phyloP scores from a whole-genome alignment of 1,140 invertebrate species.

The Drosophila albomicans region DNA sequence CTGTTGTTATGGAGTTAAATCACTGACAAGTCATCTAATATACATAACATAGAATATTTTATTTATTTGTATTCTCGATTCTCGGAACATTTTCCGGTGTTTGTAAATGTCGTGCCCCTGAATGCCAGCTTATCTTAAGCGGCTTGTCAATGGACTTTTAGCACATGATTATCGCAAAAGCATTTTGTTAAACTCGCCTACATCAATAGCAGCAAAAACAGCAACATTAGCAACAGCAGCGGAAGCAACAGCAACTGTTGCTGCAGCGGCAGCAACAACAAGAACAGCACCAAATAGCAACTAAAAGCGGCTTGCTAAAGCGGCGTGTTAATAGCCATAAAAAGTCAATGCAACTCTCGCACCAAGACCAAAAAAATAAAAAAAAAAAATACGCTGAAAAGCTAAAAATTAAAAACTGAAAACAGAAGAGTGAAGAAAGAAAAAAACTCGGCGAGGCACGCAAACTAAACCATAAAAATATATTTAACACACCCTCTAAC shows the following conservation, averaged over 20 bases:
- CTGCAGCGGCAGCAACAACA: constrained; percentile 18
- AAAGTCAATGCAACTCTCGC: constrained; percentile 70
- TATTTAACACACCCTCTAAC: constrained; percentile 81
- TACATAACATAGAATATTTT: not conserved
- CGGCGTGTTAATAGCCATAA: constrained; percentile 74
- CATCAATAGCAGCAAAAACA: constrained; percentile 34
- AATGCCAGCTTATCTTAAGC: constrained; percentile 62
- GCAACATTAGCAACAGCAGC: constrained; percentile 33
- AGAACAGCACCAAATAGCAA: constrained; percentile 30
- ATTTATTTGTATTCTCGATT: constrained; percentile 12
- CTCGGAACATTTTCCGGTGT: constrained; percentile 18
- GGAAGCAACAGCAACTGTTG: constrained; percentile 21
- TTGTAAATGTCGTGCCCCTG: constrained; percentile 20
- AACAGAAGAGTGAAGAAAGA: constrained; percentile 17
- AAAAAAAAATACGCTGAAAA: constrained; percentile 41
- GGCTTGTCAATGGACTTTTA: constrained; percentile 74
- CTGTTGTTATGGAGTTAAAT: too few species aligned
- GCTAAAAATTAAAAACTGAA: constrained; percentile 26
- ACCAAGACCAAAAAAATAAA: constrained; percentile 41
- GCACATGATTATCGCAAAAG: constrained; percentile 72
- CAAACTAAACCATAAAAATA: constrained; percentile 82
- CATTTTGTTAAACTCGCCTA: constrained; percentile 62
- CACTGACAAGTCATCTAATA: too few species aligned
- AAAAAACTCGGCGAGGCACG: constrained; percentile 62
- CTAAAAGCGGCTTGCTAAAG: constrained; percentile 37